Percentiles rank a stretch among this genome's conserved stretches.
These are phyloP conservation scores for Potamarius usumacintae DNA, from an alignment of 2,113 vertebrate species.

Conservation along the genomic window DNA sequence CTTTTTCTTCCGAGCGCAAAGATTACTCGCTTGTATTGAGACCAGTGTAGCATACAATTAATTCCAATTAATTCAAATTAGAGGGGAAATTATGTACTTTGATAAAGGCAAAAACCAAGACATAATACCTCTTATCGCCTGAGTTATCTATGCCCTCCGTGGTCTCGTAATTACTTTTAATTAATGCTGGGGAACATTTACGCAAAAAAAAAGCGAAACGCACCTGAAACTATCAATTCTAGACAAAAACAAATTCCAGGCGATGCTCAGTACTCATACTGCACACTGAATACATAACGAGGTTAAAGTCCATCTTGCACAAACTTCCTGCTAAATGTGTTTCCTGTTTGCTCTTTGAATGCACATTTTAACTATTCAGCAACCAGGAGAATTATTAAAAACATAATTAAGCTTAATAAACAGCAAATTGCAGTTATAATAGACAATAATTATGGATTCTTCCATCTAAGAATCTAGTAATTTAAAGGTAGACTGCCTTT, in stretches of 20 bases:
- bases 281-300: constrained; percentile 39
- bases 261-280: constrained; percentile 22
- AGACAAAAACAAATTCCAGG: constrained; percentile 23
- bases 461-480: too few species aligned
- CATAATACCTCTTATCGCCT: constrained; percentile 69
- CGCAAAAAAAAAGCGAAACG: constrained; percentile 39
- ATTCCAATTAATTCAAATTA: constrained; percentile 97
- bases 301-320: neutral
- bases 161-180: constrained; percentile 78
- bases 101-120: constrained; percentile 83
- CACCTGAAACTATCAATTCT: constrained; percentile 60
- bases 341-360: too few species aligned
- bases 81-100: constrained; percentile 84
- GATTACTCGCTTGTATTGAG: constrained; percentile 86
- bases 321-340: neutral
- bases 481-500: too few species aligned
- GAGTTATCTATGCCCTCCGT: constrained; percentile 66
- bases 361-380: too few species aligned
- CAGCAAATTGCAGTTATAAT: too few species aligned
- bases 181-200: constrained; percentile 68
- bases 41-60: constrained; percentile 91
- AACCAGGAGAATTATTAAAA: too few species aligned
- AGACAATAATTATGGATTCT: too few species aligned
- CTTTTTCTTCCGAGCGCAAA: constrained; percentile 84
- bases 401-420: too few species aligned